phyloP scores from a whole-genome alignment of 2,888 invertebrate species.

The Agrochola circellaris region DNA sequence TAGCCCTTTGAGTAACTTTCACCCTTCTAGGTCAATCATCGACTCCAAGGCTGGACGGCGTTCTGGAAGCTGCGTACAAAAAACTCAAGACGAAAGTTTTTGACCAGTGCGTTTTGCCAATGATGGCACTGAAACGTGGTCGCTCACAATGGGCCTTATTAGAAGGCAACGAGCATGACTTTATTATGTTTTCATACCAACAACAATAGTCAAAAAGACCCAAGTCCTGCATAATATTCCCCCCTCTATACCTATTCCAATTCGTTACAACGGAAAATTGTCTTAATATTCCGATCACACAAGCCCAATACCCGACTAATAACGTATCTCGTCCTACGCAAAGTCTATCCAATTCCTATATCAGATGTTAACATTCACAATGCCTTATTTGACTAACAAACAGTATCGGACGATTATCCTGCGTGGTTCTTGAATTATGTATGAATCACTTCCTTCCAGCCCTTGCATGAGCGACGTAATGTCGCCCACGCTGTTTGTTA shows the following conservation, averaged over 20 bases:
- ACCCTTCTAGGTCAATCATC: too few species aligned
- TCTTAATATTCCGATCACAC: slow-evolving; percentile 31
- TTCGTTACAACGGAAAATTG: neutral
- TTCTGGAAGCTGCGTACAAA: too few species aligned
- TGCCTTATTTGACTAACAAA: slow-evolving; percentile 90
- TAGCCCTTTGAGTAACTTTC: too few species aligned
- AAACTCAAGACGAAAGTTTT: too few species aligned
- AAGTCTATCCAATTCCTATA: slow-evolving; percentile 68
- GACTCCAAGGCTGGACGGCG: too few species aligned
- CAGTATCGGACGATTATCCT: slow-evolving; percentile 86
- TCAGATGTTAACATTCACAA: slow-evolving; percentile 82
- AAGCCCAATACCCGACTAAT: slow-evolving; percentile 32
- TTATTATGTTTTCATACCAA: too few species aligned
- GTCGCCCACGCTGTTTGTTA: slow-evolving; percentile 68
- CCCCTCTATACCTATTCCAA: neutral
- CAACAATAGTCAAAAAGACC: neutral
- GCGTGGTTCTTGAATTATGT: slow-evolving; percentile 81
- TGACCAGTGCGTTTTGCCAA: too few species aligned
- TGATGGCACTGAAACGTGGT: too few species aligned
- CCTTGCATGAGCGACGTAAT: slow-evolving; percentile 67
- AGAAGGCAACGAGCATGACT: too few species aligned
- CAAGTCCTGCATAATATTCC: neutral
- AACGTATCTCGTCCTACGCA: slow-evolving; percentile 37
- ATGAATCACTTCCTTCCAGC: slow-evolving; percentile 84
- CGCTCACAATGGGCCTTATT: too few species aligned